Evolutionary conservation across 2,113 vertebrate species (phyloP).

Genomic region (Lophochroa leadbeateri): DNA sequence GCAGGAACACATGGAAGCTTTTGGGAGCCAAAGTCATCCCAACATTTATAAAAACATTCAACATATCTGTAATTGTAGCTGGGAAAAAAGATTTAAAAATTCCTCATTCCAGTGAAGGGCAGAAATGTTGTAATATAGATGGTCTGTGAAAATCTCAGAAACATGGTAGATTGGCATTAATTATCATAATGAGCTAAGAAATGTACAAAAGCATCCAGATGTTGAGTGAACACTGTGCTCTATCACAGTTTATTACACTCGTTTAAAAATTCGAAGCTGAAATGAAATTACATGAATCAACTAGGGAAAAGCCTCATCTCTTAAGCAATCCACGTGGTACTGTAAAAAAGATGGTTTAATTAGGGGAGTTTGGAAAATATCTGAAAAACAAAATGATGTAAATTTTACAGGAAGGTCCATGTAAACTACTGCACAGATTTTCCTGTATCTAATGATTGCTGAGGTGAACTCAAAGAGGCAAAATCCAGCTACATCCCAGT

Average conservation of each 20-base stretch:
- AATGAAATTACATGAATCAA: background rate
- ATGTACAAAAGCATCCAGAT: conserved; percentile 23
- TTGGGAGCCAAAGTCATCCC: background rate
- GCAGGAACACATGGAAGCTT: fast-evolving
- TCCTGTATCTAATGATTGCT: background rate
- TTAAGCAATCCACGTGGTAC: background rate
- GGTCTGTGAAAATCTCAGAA: background rate
- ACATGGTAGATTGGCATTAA: background rate
- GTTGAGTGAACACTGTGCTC: background rate
- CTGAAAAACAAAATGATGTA: background rate
- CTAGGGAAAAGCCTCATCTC: background rate
- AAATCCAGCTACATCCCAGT: background rate
- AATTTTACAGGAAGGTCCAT: background rate
- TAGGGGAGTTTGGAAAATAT: background rate
- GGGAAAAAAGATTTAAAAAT: background rate
- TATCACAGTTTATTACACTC: background rate
- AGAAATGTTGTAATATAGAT: background rate
- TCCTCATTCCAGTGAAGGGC: background rate
- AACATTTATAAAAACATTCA: background rate
- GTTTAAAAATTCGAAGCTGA: background rate
- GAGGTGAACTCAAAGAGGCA: background rate
- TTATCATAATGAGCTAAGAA: background rate
- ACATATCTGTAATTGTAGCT: background rate
- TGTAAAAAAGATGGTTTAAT: background rate
- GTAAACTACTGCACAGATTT: background rate